Percentiles rank a stretch among this genome's conserved stretches.
Evolutionary conservation across 2,888 invertebrate species (phyloP).

Genomic region (Lasioglossum oenotherae): DNA sequence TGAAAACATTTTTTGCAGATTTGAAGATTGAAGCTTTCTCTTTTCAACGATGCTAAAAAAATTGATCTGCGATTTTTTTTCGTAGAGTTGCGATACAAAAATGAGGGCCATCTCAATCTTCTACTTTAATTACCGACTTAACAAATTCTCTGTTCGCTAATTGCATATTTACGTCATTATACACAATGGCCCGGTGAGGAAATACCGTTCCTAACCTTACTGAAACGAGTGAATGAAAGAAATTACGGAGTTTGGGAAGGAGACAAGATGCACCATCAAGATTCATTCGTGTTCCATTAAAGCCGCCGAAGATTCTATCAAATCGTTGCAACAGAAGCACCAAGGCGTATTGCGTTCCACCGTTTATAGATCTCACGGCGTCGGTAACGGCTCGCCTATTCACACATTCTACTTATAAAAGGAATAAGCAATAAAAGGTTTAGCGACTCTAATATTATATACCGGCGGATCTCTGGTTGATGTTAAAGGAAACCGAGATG

Average conservation of each 20-base stretch:
- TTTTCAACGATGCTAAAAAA: background rate
- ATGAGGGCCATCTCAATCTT: background rate
- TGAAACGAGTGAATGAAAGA: background rate
- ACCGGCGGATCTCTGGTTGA: background rate
- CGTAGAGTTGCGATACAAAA: background rate
- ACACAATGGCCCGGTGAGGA: background rate
- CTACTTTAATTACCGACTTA: background rate
- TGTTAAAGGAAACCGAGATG: background rate
- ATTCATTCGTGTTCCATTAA: slow-evolving; percentile 5
- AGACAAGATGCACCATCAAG: background rate
- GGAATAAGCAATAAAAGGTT: background rate
- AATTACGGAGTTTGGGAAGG: background rate
- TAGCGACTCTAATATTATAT: background rate
- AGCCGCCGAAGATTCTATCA: background rate
- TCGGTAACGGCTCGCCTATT: slow-evolving; percentile 6
- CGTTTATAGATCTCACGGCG: slow-evolving; percentile 22
- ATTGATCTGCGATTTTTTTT: background rate
- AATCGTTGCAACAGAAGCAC: slow-evolving; percentile 1
- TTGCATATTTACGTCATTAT: background rate
- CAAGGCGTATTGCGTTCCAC: slow-evolving; percentile 8
- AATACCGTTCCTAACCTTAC: slow-evolving; percentile 5
- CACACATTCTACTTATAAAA: slow-evolving; percentile 1
- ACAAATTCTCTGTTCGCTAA: background rate
- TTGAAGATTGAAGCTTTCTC: background rate
- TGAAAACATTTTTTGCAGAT: background rate